Evolutionary conservation across 2,797 vertebrate species (phyloP), one percentile per base, ranked within the genome.

Genomic region (Danio jaintianensis): DNA sequence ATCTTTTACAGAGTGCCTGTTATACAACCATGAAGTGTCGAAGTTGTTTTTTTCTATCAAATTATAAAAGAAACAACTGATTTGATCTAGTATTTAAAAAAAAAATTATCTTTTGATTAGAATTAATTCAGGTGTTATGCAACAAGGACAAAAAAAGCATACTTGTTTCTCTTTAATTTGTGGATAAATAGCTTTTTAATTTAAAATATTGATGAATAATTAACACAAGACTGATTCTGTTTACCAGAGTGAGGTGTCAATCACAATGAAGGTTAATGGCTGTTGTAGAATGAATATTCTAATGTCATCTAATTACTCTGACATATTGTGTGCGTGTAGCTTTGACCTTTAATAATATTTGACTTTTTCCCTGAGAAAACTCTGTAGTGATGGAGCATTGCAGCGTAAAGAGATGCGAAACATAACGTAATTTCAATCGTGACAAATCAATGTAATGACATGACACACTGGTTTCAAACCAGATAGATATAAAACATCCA

Each of bases 141-240:
- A 72, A 67, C 47, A 83, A 70, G 53, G 63, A 67, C 56, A 81
- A 81, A 85, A 71, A 67, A 38, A 53, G 36, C 75, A 71, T 45
- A 43, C 40, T 67, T 73, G 47, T 20, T 53, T 63, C 16, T 20
- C 55, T n/a, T 73, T 38, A 62, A 68, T 59, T 43, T 77, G 20
- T 20, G 43, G 15, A 67, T 67, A 64, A 74, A 38, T 40, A 75
- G 29, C 16, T 81, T 80, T 81, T 80, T 78, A 80, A 78, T 69
- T 69, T 29, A 74, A 47, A 69, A 42, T 18, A 71, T 29, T 83
- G 72, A 66, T 70, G 62, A 80, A 71, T 80, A 78, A 70, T 84
- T 68, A 55, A 59, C 48, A 63, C 59, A 61, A 74, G 52, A 70
- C 43, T 75, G 52, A 38, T 53, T 78, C 58, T 75, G 42, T 56